Conservation (phyloP, 2,888 invertebrate genomes). For the Phaonia tiefii region DNA sequence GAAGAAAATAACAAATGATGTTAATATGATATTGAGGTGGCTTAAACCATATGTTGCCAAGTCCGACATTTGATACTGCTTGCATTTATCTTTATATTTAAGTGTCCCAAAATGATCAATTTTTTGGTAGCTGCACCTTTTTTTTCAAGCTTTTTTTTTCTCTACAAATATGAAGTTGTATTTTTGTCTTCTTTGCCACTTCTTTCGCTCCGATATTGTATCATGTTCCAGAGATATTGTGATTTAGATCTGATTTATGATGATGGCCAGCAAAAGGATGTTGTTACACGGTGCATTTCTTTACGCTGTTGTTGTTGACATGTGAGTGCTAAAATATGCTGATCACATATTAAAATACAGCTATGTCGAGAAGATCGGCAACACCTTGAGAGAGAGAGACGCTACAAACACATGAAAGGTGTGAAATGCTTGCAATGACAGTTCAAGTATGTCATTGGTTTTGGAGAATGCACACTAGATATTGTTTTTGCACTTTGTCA, state of each 20-base stretch:
- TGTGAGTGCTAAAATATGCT: slow-evolving; percentile 13
- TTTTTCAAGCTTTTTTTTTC: too few relatives aligned
- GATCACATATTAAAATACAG: background rate
- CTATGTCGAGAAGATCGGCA: too few relatives aligned
- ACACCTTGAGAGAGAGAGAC: too few relatives aligned
- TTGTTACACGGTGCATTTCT: background rate
- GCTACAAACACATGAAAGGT: too few relatives aligned
- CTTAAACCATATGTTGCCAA: slow-evolving; percentile 58
- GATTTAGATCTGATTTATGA: background rate
- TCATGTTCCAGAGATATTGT: background rate
- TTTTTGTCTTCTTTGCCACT: slow-evolving; percentile 4
- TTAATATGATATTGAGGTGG: slow-evolving; percentile 29
- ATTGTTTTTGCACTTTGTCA: too few relatives aligned
- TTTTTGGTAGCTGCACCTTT: background rate
- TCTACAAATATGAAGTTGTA: slow-evolving; percentile 3
- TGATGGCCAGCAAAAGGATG: slow-evolving; percentile 6
- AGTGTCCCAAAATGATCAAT: slow-evolving; percentile 54
- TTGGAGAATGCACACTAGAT: too few relatives aligned
- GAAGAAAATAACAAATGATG: slow-evolving; percentile 11
- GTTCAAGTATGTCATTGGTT: too few relatives aligned
- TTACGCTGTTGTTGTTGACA: background rate
- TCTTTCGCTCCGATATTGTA: background rate
- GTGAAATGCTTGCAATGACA: too few relatives aligned
- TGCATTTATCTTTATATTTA: slow-evolving; percentile 45
- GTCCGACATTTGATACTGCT: slow-evolving; percentile 60